Evolutionary conservation across 2,797 vertebrate genomes (phyloP).

Genomic region (Rhabdophis nuchalis): DNA sequence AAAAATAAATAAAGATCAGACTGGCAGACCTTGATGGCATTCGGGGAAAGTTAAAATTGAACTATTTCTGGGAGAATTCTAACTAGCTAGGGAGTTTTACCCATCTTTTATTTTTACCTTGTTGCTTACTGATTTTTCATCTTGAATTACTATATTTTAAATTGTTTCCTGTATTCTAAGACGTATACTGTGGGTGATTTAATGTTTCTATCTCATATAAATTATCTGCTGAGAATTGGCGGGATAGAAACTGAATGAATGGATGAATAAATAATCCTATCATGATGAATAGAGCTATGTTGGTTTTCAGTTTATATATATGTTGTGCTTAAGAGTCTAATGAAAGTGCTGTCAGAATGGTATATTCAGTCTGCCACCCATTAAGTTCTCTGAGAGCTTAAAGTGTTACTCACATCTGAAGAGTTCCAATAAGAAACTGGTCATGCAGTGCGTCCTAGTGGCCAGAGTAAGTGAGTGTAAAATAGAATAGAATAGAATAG

Average conservation of each 20-base stretch:
- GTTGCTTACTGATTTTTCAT: neutral
- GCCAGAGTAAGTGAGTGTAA: neutral
- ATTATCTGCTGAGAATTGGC: neutral
- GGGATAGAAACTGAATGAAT: neutral
- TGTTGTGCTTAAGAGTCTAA: neutral
- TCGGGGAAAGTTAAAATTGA: neutral
- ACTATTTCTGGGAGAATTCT: neutral
- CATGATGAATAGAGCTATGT: neutral
- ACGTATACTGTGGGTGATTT: neutral
- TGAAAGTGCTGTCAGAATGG: neutral
- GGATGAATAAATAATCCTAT: neutral
- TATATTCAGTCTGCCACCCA: neutral
- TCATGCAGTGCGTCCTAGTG: neutral
- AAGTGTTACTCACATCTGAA: neutral
- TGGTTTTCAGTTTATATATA: neutral
- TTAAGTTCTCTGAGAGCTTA: neutral
- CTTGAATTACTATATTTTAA: neutral
- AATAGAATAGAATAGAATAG: no score
- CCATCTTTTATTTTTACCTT: neutral
- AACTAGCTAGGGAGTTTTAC: neutral
- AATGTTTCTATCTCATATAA: neutral
- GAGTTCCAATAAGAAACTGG: neutral
- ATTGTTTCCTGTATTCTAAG: neutral
- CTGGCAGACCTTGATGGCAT: neutral
- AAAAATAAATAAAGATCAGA: neutral